phyloP scores from a whole-genome alignment of 2,888 invertebrate species.

The Mesorhabditis belari region DNA sequence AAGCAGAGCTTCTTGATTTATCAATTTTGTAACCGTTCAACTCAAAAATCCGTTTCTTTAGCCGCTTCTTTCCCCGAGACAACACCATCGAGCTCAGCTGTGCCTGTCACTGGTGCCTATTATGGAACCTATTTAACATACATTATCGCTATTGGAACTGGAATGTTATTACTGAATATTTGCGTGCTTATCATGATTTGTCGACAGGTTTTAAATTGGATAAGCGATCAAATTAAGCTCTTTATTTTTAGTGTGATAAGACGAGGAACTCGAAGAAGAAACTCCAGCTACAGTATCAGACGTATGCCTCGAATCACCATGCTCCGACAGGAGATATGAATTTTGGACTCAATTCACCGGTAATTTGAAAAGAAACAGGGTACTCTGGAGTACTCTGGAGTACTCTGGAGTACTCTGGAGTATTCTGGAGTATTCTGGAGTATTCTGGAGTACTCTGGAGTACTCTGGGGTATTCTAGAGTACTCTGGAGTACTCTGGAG shows the following conservation, averaged over 20 bases:
- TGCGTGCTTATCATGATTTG: slow-evolving; percentile 43
- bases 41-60: slow-evolving; percentile 3
- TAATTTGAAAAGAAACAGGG: too few species aligned
- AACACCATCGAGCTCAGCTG: slow-evolving; percentile 9
- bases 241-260: slow-evolving; percentile 35
- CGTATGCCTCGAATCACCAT: slow-evolving; percentile 37
- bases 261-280: slow-evolving; percentile 38
- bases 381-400: too few species aligned
- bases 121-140: slow-evolving; percentile 25
- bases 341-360: slow-evolving; percentile 43
- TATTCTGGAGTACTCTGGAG: too few species aligned
- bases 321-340: slow-evolving; percentile 30
- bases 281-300: slow-evolving; percentile 44
- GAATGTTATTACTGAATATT: slow-evolving; percentile 46
- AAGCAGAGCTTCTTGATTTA: background rate
- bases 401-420: too few species aligned
- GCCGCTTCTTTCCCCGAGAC: too few species aligned
- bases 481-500: too few species aligned
- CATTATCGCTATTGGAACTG: slow-evolving; percentile 43
- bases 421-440: too few species aligned
- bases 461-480: too few species aligned
- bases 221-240: background rate
- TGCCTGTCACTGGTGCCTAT: slow-evolving; percentile 13
- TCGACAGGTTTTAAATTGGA: slow-evolving; percentile 22
- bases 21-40: background rate